Base-by-base conservation (phyloP, 2,888 invertebrate genomes). In the Melinopterus prodromus region DNA sequence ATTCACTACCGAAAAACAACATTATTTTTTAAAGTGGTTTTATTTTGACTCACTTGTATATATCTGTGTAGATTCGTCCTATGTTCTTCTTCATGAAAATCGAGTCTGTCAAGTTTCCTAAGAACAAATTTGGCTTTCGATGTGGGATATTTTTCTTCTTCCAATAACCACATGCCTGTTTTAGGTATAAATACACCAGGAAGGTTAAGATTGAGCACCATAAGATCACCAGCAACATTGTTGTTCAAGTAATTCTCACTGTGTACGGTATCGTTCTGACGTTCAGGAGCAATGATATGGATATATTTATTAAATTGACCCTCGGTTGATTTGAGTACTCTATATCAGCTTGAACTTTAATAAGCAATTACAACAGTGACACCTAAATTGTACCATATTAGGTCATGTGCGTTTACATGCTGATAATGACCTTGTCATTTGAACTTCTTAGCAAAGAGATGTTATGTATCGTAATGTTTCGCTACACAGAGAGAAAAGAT, bases 31-130 rank as follows among this genome's bases (percentile, higher is more conserved):
- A 77, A 72, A 26, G 37, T 26, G 26, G 26, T 71, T 15, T 71
- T 37, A 16, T 16, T 14, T 78, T 26, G 26, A 86, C 86, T 84
- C 83, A 87, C 87, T 85, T 85, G 84, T 87, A 87, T 69, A 87
- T 83, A 70, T 87, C 86, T 6, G 77, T 69, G 72, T 84, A 85
- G 16, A 86, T 81, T 76, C 86, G 82, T 5, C 85, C 84, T 0
- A 86, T 37, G 69, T 85, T 83, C 81, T 85, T 85, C 79, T 83
- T 84, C 70, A 83, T 80, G 6, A 84, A 80, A 9, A 86, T 69
- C n/a, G 82, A 81, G n/a, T 83, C 83, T 15, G 84, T 84, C 14
- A 87, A 78, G 83, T 87, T 87, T 12, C 86, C 86, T 38, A 84
- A 83, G 80, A 85, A 79, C n/a, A 83, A 79, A 26, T 72, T 81